Conservation (phyloP, 92 coral and sea anemone species). For the Paragorgia papillata region DNA sequence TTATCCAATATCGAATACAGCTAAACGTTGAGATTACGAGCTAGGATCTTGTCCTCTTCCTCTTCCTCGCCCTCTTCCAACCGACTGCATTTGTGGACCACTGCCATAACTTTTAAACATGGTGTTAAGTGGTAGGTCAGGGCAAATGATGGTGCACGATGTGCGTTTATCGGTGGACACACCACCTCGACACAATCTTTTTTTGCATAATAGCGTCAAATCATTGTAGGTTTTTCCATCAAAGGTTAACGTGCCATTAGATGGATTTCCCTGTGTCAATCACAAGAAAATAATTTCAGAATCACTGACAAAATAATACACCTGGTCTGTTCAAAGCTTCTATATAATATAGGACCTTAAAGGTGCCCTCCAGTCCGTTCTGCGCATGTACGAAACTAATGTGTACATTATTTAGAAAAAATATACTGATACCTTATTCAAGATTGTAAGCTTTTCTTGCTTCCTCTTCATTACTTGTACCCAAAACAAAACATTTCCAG, state of each 20-base stretch:
- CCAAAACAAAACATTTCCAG: not conserved
- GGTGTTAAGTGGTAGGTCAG: conserved; percentile 80
- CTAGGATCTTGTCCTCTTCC: too few species aligned
- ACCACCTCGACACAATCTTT: conserved; percentile 50
- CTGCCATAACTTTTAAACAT: conserved; percentile 67
- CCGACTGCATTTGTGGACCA: conserved; percentile 23
- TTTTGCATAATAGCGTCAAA: conserved; percentile 60
- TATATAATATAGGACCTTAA: too few species aligned
- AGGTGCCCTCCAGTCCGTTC: too few species aligned
- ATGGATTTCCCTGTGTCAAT: conserved; percentile 39
- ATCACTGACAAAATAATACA: not conserved
- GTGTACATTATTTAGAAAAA: too few species aligned
- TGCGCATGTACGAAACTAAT: too few species aligned
- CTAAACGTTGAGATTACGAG: too few species aligned
- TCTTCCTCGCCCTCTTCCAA: conserved; percentile 58
- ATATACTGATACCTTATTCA: too few species aligned
- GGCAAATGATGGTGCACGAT: conserved; percentile 77
- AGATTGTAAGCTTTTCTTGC: too few species aligned
- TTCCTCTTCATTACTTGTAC: too few species aligned
- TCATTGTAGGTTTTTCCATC: conserved; percentile 59
- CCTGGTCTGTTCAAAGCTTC: too few species aligned
- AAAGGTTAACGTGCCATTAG: conserved; percentile 42
- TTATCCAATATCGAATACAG: too few species aligned
- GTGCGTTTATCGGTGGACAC: conserved; percentile 67
- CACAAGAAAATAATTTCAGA: not conserved